Conservation (phyloP, 1,140 invertebrate species). For the Brachionus koreanus region DNA sequence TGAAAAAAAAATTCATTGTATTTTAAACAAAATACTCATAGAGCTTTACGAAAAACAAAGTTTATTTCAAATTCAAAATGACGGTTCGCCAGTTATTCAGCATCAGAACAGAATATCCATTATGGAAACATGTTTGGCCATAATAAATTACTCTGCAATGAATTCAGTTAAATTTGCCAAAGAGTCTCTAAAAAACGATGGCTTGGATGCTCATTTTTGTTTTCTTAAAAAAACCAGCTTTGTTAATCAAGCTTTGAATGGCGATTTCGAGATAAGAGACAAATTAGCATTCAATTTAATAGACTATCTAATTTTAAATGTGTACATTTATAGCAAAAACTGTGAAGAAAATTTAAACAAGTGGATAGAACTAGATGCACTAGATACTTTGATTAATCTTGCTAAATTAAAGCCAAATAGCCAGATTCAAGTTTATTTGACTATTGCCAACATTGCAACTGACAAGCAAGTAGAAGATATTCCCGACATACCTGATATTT, state of each 20-base stretch:
- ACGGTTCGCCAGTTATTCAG: neutral
- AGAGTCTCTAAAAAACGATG: neutral
- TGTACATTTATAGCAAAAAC: neutral
- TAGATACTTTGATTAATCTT: neutral
- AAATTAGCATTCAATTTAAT: neutral
- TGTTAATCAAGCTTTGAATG: neutral
- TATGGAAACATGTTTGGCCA: neutral
- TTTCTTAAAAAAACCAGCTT: neutral
- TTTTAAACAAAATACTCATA: neutral
- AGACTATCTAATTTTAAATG: neutral
- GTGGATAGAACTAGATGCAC: neutral
- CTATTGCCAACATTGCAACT: neutral
- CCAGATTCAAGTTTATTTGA: neutral
- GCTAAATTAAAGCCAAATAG: neutral
- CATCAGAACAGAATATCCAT: neutral
- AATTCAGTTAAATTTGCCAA: neutral
- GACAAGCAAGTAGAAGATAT: constrained; percentile 22
- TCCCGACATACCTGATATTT: neutral
- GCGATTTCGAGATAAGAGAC: neutral
- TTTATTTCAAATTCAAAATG: neutral
- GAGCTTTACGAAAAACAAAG: neutral
- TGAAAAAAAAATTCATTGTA: neutral
- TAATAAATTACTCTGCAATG: neutral
- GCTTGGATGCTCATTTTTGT: neutral
- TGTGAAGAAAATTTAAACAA: neutral